phyloP scores from a whole-genome alignment of 2,888 invertebrate genomes.

The Celastrina argiolus region DNA sequence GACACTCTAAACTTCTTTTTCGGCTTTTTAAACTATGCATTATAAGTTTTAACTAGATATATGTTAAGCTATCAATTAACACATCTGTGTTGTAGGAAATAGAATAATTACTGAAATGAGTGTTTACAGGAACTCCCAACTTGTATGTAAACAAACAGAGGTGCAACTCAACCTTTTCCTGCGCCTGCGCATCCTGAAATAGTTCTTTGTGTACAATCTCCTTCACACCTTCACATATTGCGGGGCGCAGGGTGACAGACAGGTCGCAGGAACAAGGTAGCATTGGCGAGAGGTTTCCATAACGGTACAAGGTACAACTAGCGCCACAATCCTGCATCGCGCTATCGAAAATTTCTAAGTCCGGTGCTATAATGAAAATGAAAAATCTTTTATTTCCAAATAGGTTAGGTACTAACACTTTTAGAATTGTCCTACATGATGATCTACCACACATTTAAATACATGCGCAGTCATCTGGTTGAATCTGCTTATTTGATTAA shows the following conservation, averaged over 20 bases:
- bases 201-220: conserved; percentile 39
- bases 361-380: no score
- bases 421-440: no score
- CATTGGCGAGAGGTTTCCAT: not conserved
- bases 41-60: not conserved
- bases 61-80: not conserved
- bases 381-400: no score
- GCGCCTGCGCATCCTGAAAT: conserved; percentile 36
- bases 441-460: no score
- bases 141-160: conserved; percentile 10
- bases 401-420: no score
- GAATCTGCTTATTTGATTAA: no score
- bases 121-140: conserved; percentile 19
- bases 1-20: no score
- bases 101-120: conserved; percentile 1
- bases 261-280: not conserved
- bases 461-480: no score
- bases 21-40: no score
- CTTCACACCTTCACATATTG: conserved; percentile 33
- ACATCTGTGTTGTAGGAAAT: conserved; percentile 3
- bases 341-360: no score
- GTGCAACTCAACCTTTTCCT: not conserved
- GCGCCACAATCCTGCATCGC: no score
- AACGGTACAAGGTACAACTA: no score
- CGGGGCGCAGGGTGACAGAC: not conserved